Percentiles rank a stretch among this genome's conserved stretches.
phyloP scores from a whole-genome alignment of 2,797 vertebrate species.

The Lacerta agilis region DNA sequence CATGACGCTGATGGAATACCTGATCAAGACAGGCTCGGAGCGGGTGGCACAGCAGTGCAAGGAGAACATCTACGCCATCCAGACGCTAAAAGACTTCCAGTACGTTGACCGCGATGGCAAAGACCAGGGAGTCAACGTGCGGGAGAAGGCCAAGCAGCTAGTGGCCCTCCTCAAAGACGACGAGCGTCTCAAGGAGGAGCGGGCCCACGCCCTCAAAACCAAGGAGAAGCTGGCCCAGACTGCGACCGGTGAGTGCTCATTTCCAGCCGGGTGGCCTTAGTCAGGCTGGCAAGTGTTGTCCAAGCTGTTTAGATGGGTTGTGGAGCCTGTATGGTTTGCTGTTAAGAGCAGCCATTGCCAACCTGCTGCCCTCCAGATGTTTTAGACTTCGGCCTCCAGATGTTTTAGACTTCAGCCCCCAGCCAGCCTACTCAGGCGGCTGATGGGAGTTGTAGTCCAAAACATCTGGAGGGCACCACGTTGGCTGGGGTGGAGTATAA shows the following conservation, averaged over 20 bases:
- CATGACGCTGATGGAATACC: conserved; percentile 95
- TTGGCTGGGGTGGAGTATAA: not conserved
- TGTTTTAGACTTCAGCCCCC: no score
- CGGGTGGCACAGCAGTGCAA: conserved; percentile 93
- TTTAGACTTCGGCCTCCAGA: no score
- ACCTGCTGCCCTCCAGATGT: no score
- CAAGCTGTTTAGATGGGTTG: not conserved
- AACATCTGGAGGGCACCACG: no score
- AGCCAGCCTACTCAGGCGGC: no score
- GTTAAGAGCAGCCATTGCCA: not conserved
- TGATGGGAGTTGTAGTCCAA: no score
- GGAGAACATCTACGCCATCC: conserved; percentile 94
- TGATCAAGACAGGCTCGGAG: conserved; percentile 95
- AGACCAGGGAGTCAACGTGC: conserved; percentile 94
- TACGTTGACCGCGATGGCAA: conserved; percentile 93
- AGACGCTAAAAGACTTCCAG: conserved; percentile 95
- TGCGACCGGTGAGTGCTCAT: conserved; percentile 85
- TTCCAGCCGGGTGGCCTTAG: not conserved
- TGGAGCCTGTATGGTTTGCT: not conserved
- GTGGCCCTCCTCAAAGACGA: conserved; percentile 92
- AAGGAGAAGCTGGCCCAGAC: conserved; percentile 97
- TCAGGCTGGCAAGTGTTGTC: not conserved
- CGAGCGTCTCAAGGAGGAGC: conserved; percentile 90
- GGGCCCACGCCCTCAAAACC: conserved; percentile 93
- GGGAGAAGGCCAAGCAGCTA: conserved; percentile 93